phyloP scores from a whole-genome alignment of 1,140 invertebrate species.

The Arctopsyche grandis region DNA sequence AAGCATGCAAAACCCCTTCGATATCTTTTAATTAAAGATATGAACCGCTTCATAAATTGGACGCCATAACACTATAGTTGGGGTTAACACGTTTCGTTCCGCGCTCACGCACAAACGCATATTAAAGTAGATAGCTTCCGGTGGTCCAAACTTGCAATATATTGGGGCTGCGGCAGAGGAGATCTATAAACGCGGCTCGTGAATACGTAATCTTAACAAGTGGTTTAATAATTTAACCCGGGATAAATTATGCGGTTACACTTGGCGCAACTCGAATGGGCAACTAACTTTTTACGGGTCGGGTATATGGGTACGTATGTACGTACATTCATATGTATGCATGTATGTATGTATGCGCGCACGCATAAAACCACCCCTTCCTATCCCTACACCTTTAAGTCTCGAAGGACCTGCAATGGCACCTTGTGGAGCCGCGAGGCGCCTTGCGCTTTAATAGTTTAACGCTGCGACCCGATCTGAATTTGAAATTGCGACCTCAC shows the following conservation, averaged over 20 bases:
- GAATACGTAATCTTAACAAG: conserved; percentile 41
- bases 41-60: too few relatives aligned
- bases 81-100: too few relatives aligned
- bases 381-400: not conserved
- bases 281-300: conserved; percentile 34
- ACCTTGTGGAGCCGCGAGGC: not conserved
- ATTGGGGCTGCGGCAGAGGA: not conserved
- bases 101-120: not conserved
- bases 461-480: conserved; percentile 25
- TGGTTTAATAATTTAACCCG: conserved; percentile 45
- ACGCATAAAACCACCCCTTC: not conserved
- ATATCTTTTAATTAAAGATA: too few relatives aligned
- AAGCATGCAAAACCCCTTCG: too few relatives aligned
- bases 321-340: not conserved
- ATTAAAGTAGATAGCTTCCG: not conserved
- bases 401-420: not conserved
- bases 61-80: too few relatives aligned
- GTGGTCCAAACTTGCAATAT: not conserved
- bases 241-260: conserved; percentile 40
- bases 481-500: conserved; percentile 33
- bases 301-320: not conserved
- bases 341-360: not conserved
- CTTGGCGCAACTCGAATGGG: conserved; percentile 34
- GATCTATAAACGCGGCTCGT: conserved; percentile 35
- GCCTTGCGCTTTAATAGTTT: conserved; percentile 34